Evolutionary conservation across 2,888 invertebrate genomes (phyloP).

Genomic region (Bembecia ichneumoniformis): DNA sequence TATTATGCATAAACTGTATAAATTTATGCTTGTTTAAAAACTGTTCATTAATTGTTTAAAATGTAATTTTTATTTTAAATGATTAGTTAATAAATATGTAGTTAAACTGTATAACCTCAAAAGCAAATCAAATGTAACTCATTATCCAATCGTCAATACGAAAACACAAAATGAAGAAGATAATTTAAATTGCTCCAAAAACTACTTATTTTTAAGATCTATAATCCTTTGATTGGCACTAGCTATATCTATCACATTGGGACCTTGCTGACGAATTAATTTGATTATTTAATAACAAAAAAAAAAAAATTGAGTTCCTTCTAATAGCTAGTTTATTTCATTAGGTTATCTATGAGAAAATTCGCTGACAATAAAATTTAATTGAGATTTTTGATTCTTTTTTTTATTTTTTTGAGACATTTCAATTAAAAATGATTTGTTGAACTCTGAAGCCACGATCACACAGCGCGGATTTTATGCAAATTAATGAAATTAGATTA

Average conservation of each 20-base stretch:
- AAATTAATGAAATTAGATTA: no score
- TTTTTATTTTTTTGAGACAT: no score
- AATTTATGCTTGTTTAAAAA: not conserved
- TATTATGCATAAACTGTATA: not conserved
- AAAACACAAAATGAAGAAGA: not conserved
- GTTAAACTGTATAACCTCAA: no score
- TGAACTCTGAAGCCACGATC: no score
- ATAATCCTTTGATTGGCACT: constrained; percentile 44
- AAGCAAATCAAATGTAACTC: not conserved
- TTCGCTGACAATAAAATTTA: no score
- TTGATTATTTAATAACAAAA: not conserved
- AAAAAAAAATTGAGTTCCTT: not conserved
- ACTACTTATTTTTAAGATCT: constrained; percentile 2
- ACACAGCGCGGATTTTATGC: no score
- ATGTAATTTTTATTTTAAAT: no score
- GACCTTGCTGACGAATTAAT: constrained; percentile 33
- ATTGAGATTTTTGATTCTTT: no score
- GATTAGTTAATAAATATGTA: no score
- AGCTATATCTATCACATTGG: constrained; percentile 60
- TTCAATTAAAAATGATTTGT: no score
- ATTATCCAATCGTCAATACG: not conserved
- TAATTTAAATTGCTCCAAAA: constrained; percentile 2
- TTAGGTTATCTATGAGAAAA: not conserved
- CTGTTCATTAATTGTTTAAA: no score
- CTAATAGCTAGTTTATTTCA: not conserved